These are phyloP conservation scores for Rhinogobio ventralis DNA, from an alignment of 2,797 vertebrate species.

Conservation along the genomic window DNA sequence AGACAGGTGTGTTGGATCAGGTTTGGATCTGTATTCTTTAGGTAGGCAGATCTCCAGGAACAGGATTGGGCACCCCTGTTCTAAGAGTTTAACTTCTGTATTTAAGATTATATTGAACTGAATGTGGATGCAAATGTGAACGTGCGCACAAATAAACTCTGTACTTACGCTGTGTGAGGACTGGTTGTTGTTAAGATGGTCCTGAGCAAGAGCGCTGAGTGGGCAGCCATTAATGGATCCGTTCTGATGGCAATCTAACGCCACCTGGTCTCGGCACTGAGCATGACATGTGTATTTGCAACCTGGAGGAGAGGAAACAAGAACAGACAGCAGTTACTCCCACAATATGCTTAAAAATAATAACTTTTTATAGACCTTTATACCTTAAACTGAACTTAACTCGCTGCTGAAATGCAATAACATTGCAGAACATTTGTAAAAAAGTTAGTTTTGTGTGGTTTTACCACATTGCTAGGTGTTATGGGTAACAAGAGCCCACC, in stretches of 20 bases:
- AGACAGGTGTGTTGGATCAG: too few relatives aligned
- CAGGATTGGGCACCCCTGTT: too few relatives aligned
- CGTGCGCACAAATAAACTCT: not conserved
- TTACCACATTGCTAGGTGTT: not conserved
- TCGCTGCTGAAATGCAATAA: not conserved
- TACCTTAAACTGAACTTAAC: not conserved
- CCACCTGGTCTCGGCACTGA: conserved; percentile 61
- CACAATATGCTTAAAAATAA: not conserved
- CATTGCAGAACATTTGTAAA: not conserved
- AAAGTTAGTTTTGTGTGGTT: not conserved
- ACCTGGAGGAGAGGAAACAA: conserved; percentile 50
- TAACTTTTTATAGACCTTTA: not conserved
- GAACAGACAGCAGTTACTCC: not conserved
- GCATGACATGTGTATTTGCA: conserved; percentile 71
- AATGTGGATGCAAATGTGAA: not conserved
- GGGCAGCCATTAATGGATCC: conserved; percentile 48
- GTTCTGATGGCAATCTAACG: conserved; percentile 65
- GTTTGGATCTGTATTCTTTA: too few relatives aligned
- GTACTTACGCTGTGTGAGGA: conserved; percentile 55
- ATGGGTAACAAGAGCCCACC: not conserved
- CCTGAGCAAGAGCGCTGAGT: conserved; percentile 49
- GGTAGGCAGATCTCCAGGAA: too few relatives aligned
- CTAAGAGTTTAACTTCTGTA: too few relatives aligned
- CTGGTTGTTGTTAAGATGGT: conserved; percentile 68
- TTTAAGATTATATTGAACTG: not conserved